phyloP scores from a whole-genome alignment of 1,140 invertebrate species.

The Calephelis nemesis region DNA sequence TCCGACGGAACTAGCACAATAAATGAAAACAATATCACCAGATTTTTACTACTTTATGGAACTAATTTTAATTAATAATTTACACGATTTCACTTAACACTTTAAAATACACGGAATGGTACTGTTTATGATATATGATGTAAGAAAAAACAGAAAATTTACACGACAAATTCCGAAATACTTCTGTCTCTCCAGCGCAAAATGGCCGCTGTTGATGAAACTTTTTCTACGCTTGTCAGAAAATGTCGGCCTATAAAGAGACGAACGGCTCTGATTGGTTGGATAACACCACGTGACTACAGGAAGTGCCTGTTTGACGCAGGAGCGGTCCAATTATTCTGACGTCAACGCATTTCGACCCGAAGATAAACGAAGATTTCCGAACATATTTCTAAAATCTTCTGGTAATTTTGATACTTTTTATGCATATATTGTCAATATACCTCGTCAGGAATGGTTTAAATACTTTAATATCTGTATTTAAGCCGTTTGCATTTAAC shows the following conservation, averaged over 20 bases:
- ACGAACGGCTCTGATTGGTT: constrained; percentile 79
- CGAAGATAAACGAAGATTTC: constrained; percentile 58
- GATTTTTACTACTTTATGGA: constrained; percentile 73
- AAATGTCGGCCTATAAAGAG: constrained; percentile 87
- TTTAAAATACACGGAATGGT: constrained; percentile 78
- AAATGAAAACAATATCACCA: constrained; percentile 81
- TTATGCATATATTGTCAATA: background rate
- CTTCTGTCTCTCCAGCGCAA: constrained; percentile 88
- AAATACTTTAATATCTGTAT: constrained; percentile 16
- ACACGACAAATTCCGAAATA: constrained; percentile 84
- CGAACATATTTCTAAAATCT: constrained; percentile 46
- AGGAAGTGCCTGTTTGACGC: constrained; percentile 74
- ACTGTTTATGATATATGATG: constrained; percentile 79
- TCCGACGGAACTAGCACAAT: constrained; percentile 83
- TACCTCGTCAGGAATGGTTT: background rate
- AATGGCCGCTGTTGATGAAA: constrained; percentile 96
- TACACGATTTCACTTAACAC: constrained; percentile 76
- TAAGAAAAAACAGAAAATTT: constrained; percentile 81
- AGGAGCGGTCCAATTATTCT: constrained; percentile 70
- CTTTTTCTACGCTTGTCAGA: constrained; percentile 95
- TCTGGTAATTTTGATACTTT: constrained; percentile 20
- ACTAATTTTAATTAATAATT: constrained; percentile 69
- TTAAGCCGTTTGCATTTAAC: constrained; percentile 3
- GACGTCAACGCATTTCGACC: constrained; percentile 70
- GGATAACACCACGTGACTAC: constrained; percentile 79